A percentile compares a stretch with the other conserved stretches of the same genome.
phyloP scores from a whole-genome alignment of 2,888 invertebrate species.

The Cordilura impudica region DNA sequence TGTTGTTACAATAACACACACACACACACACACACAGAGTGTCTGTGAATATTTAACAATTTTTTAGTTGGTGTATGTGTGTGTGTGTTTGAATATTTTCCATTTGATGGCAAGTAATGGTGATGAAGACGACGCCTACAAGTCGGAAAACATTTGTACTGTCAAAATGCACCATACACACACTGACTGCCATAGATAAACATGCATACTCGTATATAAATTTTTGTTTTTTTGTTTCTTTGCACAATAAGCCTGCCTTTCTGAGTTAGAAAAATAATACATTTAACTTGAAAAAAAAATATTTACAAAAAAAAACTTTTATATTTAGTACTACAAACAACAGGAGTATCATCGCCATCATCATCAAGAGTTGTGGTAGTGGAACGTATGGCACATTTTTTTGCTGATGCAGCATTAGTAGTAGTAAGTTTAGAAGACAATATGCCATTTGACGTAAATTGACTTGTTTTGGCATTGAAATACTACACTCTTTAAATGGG shows the following conservation, averaged over 20 bases:
- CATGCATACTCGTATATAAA: neutral
- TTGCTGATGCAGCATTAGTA: slow-evolving; percentile 48
- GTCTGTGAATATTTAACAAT: too few species aligned
- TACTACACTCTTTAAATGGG: slow-evolving; percentile 48
- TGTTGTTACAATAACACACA: too few species aligned
- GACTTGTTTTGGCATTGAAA: slow-evolving; percentile 61
- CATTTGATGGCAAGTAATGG: slow-evolving; percentile 59
- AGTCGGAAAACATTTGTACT: slow-evolving; percentile 62
- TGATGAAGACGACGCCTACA: slow-evolving; percentile 59
- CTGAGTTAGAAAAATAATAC: neutral
- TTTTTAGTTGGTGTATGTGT: slow-evolving; percentile 12
- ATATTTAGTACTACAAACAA: slow-evolving; percentile 1
- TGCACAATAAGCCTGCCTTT: slow-evolving; percentile 18
- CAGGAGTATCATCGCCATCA: neutral
- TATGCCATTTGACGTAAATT: slow-evolving; percentile 55
- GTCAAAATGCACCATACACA: slow-evolving; percentile 51
- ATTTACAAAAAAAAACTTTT: neutral
- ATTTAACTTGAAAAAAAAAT: neutral
- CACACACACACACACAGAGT: too few species aligned
- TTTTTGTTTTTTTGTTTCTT: slow-evolving; percentile 3
- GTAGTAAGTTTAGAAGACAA: slow-evolving; percentile 19
- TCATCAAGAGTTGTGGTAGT: neutral
- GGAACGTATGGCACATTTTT: slow-evolving; percentile 4
- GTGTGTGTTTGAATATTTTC: slow-evolving; percentile 9
- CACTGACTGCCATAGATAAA: neutral